Base-by-base conservation (phyloP, 2,113 vertebrate species). In the Bufo gargarizans region DNA sequence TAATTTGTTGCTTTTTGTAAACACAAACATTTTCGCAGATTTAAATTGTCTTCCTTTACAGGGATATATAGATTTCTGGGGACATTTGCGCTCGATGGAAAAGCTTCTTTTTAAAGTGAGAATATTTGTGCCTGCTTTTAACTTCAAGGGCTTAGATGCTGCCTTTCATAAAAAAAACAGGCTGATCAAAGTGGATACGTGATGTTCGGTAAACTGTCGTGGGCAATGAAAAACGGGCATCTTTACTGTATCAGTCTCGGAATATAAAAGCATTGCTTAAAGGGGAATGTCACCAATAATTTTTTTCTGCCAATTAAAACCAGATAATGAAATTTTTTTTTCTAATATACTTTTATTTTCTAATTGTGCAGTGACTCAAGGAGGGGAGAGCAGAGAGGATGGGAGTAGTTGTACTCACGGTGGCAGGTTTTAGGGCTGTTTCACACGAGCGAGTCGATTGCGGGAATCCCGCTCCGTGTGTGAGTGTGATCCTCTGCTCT, bases 141-240 rank as follows among this genome's bases (percentile, higher is more conserved):
- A 77, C 81, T 88, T 88, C 80, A 88, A 88, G 87, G 56, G 80
- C 80, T 83, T 83, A 76, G 49, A 82, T 53, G 65, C 43, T 49
- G 45, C 56, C 50, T 88, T 82, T 61, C 45, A 53, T 77, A n/a
- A n/a, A n/a, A 88, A 77, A 77, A 71, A 74, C 9, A 50, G 43
- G 16, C 43, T 83, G 80, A 88, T 88, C 87, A 88, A 88, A 88
- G 80, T 16, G 47, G 33, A 16, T 63, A 19, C n/a, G 59, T 43
- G 58, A 83, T n/a, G 22, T 65, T 61, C 81, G 22, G 45, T 0
- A 77, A 65, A 49, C 22, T 17, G 33, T 11, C 43, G 17, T 50
- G 79, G 79, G 56, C 67, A 82, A 63, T 59, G 63, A 77, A 13
- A 76, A 59, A 76, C 65, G 8, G 16, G 71, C 69, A 47, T 47